These are phyloP conservation scores for Menidia menidia DNA, from an alignment of 2,797 vertebrate genomes.

Conservation along the genomic window DNA sequence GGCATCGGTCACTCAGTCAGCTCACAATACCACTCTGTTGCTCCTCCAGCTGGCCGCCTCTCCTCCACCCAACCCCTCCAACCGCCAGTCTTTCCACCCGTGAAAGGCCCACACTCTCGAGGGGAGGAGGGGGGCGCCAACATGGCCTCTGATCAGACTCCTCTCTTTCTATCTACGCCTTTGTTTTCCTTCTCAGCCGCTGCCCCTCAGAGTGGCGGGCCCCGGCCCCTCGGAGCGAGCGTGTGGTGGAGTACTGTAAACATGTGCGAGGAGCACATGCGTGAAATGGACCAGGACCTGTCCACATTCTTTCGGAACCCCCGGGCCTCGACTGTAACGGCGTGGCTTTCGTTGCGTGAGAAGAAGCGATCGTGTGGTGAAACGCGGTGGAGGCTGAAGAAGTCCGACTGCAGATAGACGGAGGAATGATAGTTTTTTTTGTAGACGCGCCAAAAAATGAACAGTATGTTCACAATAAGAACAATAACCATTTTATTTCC, in stretches of 20 bases:
- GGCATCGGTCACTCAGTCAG: slow-evolving; percentile 65
- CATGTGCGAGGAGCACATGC: slow-evolving; percentile 62
- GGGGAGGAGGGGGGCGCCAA: slow-evolving; percentile 49
- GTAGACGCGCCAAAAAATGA: not conserved
- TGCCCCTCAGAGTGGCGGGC: slow-evolving; percentile 31
- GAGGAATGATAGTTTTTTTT: not conserved
- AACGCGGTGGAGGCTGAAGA: slow-evolving; percentile 1
- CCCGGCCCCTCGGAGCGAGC: slow-evolving; percentile 47
- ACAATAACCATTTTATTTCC: no score
- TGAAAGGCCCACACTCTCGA: slow-evolving; percentile 59
- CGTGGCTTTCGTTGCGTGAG: slow-evolving; percentile 12
- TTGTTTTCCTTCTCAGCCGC: slow-evolving; percentile 22
- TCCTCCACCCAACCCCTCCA: slow-evolving; percentile 50
- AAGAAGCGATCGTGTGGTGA: slow-evolving; percentile 10
- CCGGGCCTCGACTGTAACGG: slow-evolving; percentile 31
- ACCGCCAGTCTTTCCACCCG: slow-evolving; percentile 41
- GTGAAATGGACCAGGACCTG: slow-evolving; percentile 52
- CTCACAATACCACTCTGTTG: slow-evolving; percentile 78
- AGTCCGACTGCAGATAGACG: not conserved
- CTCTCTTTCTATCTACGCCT: slow-evolving; percentile 36
- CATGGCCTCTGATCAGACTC: slow-evolving; percentile 58
- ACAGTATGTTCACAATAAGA: no score
- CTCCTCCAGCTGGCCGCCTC: slow-evolving; percentile 68
- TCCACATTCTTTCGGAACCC: slow-evolving; percentile 50
- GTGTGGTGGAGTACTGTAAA: slow-evolving; percentile 53